Evolutionary conservation across 2,888 invertebrate species (phyloP).

Genomic region (Leucozona laternaria): DNA sequence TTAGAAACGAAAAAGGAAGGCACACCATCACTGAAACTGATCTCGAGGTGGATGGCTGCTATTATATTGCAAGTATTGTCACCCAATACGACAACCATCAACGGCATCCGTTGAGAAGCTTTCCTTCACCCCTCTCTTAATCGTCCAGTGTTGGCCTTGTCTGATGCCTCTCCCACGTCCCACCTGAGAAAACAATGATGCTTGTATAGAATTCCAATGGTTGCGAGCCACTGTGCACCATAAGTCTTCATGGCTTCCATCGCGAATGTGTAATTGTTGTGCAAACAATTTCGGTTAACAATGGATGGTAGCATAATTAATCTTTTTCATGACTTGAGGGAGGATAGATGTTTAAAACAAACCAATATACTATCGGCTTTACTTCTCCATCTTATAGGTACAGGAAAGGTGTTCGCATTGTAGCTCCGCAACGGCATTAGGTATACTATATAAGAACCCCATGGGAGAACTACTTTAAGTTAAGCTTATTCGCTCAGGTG

Average conservation of each 20-base stretch:
- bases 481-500: conserved; percentile 53
- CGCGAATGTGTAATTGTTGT: conserved; percentile 72
- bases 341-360: conserved; percentile 52
- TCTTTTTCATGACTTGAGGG: conserved; percentile 62
- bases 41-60: conserved; percentile 39
- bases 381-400: conserved; percentile 3
- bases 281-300: conserved; percentile 75
- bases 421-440: neutral
- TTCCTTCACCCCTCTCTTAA: neutral
- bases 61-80: conserved; percentile 41
- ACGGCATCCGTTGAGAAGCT: conserved; percentile 54
- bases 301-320: conserved; percentile 75
- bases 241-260: conserved; percentile 64
- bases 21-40: conserved; percentile 31
- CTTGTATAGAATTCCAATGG: conserved; percentile 62
- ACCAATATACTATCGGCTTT: conserved; percentile 48
- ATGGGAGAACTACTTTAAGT: conserved; percentile 20
- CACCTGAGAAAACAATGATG: conserved; percentile 20
- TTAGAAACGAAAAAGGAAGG: conserved; percentile 48
- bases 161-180: neutral
- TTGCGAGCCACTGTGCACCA: conserved; percentile 66
- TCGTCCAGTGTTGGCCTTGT: neutral
- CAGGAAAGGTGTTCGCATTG: conserved; percentile 7
- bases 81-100: conserved; percentile 49
- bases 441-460: neutral